These are phyloP conservation scores for Zosterops japonicus DNA, from an alignment of 2,113 vertebrate species.

Conservation along the genomic window DNA sequence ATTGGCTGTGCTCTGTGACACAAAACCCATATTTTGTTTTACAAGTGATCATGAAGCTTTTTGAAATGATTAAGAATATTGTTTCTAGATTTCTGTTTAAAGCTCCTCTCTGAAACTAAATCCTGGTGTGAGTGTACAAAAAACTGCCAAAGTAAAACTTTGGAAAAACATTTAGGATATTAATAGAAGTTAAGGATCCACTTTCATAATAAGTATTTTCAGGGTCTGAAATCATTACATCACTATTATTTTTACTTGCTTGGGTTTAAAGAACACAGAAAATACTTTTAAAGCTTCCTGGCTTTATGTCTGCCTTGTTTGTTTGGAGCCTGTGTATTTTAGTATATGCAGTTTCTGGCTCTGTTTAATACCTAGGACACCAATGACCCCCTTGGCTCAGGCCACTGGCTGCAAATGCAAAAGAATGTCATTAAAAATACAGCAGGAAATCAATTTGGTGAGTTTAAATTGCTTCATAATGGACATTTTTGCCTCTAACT, in stretches of 20 bases:
- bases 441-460: slow-evolving; percentile 25
- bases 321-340: neutral
- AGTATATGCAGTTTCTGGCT: neutral
- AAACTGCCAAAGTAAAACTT: neutral
- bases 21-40: neutral
- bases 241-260: neutral
- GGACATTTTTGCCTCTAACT: neutral
- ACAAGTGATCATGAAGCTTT: neutral
- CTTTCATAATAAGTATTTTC: neutral
- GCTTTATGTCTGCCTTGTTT: neutral
- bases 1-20: neutral
- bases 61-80: neutral
- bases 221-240: neutral
- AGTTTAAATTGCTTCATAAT: neutral
- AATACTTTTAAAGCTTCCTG: neutral
- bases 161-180: neutral
- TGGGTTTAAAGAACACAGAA: neutral
- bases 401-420: neutral
- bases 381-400: neutral
- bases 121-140: neutral
- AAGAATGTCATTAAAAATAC: slow-evolving; percentile 38
- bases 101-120: neutral
- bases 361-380: neutral
- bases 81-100: neutral
- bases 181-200: neutral